Conservation (phyloP, 2,888 invertebrate species). For the Meloe dianella region DNA sequence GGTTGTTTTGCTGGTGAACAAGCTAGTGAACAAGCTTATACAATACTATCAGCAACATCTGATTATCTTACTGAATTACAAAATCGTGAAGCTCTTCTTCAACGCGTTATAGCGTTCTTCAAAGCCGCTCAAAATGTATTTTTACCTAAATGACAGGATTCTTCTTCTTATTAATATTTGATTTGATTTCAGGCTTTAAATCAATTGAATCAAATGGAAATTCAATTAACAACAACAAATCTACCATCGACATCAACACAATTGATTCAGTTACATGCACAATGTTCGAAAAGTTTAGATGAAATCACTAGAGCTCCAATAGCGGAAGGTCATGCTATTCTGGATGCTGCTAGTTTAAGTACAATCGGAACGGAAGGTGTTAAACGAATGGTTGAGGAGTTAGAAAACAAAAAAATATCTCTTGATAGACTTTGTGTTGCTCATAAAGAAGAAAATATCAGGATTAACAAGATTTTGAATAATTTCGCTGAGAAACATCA, state of each 20-base stretch:
- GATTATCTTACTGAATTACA: slow-evolving; percentile 76
- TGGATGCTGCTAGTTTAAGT: slow-evolving; percentile 71
- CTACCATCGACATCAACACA: slow-evolving; percentile 70
- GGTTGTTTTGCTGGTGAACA: slow-evolving; percentile 75
- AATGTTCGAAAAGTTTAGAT: slow-evolving; percentile 69
- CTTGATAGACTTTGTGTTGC: slow-evolving; percentile 69
- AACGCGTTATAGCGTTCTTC: slow-evolving; percentile 75
- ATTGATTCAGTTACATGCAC: slow-evolving; percentile 71
- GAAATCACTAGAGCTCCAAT: slow-evolving; percentile 72
- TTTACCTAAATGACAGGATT: not conserved
- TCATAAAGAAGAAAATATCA: slow-evolving; percentile 72
- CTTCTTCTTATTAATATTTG: slow-evolving; percentile 5
- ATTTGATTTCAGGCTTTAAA: slow-evolving; percentile 66
- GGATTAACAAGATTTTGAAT: slow-evolving; percentile 71
- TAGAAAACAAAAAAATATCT: slow-evolving; percentile 75
- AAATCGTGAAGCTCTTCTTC: slow-evolving; percentile 70
- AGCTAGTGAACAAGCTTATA: slow-evolving; percentile 71
- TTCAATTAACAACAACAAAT: slow-evolving; percentile 71
- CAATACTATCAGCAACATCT: slow-evolving; percentile 69
- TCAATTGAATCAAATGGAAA: slow-evolving; percentile 77
- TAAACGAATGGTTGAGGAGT: slow-evolving; percentile 70
- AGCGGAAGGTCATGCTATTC: slow-evolving; percentile 73
- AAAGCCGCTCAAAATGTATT: slow-evolving; percentile 69
- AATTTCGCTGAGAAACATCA: slow-evolving; percentile 74
- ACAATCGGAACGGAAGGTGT: slow-evolving; percentile 72